Conservation (phyloP, 2,888 invertebrate genomes). For the Acleris holmiana region DNA sequence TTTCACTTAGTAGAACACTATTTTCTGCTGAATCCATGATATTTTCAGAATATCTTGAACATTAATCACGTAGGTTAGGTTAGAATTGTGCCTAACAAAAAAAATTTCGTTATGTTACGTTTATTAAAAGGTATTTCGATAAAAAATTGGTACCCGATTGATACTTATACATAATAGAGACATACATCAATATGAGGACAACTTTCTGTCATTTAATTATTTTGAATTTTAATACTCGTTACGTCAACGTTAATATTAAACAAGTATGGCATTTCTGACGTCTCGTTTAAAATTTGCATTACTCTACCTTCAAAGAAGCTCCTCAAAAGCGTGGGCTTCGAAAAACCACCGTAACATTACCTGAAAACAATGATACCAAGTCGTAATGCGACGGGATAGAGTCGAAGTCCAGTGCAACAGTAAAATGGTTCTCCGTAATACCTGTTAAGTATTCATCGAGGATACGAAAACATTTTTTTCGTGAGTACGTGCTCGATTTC, state of each 20-base stretch:
- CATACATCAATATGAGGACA: no score
- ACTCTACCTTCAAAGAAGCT: conserved; percentile 35
- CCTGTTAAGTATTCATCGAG: conserved; percentile 52
- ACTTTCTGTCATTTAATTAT: no score
- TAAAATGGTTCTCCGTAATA: conserved; percentile 28
- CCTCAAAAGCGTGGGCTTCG: conserved; percentile 14
- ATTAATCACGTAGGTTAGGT: no score
- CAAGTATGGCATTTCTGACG: conserved; percentile 19
- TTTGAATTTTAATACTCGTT: background rate
- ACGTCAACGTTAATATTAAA: conserved; percentile 3
- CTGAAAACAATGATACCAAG: background rate
- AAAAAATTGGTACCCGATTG: no score
- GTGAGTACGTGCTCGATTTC: conserved; percentile 45
- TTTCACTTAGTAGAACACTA: no score
- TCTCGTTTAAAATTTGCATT: conserved; percentile 37
- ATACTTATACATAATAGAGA: no score
- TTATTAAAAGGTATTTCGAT: no score
- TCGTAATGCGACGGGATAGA: background rate
- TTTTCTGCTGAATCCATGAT: no score
- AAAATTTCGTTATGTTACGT: no score
- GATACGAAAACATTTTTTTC: conserved; percentile 49
- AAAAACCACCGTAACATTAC: background rate
- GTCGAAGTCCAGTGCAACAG: conserved; percentile 2
- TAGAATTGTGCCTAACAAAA: no score
- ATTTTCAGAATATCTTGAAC: no score